Percentiles rank a stretch among this genome's conserved stretches.
These are phyloP conservation scores for Ceyx erithaca DNA, from an alignment of 2,797 vertebrate species.

Conservation along the genomic window DNA sequence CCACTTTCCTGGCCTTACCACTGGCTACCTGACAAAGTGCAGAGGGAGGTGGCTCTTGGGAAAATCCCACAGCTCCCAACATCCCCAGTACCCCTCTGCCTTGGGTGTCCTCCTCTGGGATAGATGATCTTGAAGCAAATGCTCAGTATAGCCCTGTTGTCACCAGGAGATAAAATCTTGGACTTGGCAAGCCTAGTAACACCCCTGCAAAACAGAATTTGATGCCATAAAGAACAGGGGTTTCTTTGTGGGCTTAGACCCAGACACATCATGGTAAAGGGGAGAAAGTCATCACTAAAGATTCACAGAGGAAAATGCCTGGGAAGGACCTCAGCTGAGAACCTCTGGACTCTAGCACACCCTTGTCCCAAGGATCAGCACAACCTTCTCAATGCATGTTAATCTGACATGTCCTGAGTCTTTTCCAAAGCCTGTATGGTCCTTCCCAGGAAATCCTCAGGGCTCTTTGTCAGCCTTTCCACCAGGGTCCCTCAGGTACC, in stretches of 20 bases:
- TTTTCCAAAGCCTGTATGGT: neutral
- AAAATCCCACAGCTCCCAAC: neutral
- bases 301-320: neutral
- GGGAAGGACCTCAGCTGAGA: neutral
- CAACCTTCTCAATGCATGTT: neutral
- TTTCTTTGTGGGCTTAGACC: neutral
- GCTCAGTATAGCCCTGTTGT: neutral
- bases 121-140: neutral
- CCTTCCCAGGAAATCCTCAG: neutral
- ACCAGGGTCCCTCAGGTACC: neutral
- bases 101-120: neutral
- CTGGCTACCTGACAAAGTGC: neutral
- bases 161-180: neutral
- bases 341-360: neutral
- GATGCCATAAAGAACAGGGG: neutral
- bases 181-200: neutral
- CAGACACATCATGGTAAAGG: neutral
- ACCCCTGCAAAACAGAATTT: neutral
- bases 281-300: fast-evolving
- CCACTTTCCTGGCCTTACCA: neutral
- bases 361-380: neutral
- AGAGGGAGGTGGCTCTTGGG: neutral
- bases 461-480: neutral
- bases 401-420: neutral
- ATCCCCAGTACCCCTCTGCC: neutral